These are phyloP conservation scores for Loxodonta africana DNA, from an alignment of 2,113 vertebrate genomes.

Conservation along the genomic window DNA sequence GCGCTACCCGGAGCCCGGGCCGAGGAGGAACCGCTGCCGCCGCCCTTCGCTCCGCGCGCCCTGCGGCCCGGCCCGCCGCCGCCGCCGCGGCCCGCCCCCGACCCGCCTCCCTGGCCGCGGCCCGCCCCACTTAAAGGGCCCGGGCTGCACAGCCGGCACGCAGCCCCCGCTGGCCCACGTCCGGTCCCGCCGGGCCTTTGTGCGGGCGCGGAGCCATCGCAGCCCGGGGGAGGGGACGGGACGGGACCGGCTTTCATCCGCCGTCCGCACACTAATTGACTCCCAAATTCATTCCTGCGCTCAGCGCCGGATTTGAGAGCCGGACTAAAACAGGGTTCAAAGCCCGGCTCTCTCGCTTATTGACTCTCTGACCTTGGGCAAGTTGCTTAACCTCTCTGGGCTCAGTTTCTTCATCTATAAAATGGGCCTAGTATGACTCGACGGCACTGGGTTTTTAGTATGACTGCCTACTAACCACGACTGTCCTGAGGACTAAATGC, in stretches of 20 bases:
- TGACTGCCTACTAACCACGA: not conserved
- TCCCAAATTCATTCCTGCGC: not conserved
- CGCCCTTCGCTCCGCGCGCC: slow-evolving; percentile 57
- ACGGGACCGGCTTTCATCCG: not conserved
- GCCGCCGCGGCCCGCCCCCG: slow-evolving; percentile 44
- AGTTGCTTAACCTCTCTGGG: not conserved
- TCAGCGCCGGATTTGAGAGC: not conserved
- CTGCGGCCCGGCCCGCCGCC: slow-evolving; percentile 55
- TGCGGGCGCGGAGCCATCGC: not conserved
- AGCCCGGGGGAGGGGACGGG: not conserved
- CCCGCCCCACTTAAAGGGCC: slow-evolving; percentile 75
- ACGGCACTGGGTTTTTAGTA: too few species aligned
- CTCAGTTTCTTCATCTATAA: not conserved
- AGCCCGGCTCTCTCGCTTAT: not conserved
- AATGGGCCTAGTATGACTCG: not conserved
- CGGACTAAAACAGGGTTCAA: fast-evolving
- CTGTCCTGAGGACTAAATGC: not conserved
- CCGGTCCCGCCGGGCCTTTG: slow-evolving; percentile 71
- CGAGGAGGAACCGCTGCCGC: slow-evolving; percentile 58
- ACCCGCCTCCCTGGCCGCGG: not conserved
- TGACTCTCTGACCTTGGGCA: not conserved
- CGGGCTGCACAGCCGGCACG: slow-evolving; percentile 61
- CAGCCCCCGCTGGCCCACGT: slow-evolving; percentile 68
- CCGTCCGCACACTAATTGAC: fast-evolving
- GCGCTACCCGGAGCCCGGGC: not conserved